Evolutionary conservation across 2,888 invertebrate genomes (phyloP).

Genomic region (Temnothorax ravouxi): DNA sequence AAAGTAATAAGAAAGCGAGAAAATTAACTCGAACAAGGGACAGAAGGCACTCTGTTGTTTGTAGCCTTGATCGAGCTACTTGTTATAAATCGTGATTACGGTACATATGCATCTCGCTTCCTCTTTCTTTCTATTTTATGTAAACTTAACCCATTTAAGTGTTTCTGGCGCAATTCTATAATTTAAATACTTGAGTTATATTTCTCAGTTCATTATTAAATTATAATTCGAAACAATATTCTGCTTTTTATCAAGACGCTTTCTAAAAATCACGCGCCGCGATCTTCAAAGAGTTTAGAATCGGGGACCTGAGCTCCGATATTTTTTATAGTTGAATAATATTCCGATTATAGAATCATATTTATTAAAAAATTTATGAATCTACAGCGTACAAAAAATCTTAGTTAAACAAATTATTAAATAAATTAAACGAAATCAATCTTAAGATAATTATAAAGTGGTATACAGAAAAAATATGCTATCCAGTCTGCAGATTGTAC

Average conservation of each 20-base stretch:
- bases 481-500: not conserved
- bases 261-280: no score
- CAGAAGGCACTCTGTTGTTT: not conserved
- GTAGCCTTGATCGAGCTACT: not conserved
- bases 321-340: not conserved
- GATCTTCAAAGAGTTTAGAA: no score
- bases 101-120: not conserved
- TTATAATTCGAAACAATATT: not conserved
- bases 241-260: no score
- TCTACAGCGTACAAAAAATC: not conserved
- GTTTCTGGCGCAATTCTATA: not conserved
- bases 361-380: not conserved
- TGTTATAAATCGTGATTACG: conserved; percentile 3
- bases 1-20: not conserved
- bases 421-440: not conserved
- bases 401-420: not conserved
- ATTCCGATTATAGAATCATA: not conserved
- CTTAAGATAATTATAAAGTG: not conserved
- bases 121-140: not conserved
- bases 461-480: not conserved
- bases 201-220: not conserved
- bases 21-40: conserved; percentile 6
- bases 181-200: not conserved
- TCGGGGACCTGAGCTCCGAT: no score
- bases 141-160: not conserved